These are phyloP conservation scores for Megalonaias nervosa DNA, from an alignment of 1,140 invertebrate genomes.

Conservation along the genomic window DNA sequence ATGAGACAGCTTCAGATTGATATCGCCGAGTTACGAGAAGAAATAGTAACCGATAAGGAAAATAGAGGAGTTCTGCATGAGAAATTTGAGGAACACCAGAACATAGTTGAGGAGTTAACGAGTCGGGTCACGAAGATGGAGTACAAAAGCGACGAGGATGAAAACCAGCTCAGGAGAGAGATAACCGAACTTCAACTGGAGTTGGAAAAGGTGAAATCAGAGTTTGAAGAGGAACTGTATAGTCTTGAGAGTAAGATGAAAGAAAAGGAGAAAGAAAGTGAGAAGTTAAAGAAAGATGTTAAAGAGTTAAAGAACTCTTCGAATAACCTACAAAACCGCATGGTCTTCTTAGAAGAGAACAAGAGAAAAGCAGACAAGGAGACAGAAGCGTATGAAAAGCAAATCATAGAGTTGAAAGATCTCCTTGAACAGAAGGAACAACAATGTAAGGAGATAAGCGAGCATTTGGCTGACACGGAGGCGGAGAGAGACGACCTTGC, in stretches of 20 bases:
- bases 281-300: constrained; percentile 3
- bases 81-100: constrained; percentile 28
- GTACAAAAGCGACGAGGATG: constrained; percentile 12
- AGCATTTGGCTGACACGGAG: constrained; percentile 27
- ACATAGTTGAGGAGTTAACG: constrained; percentile 25
- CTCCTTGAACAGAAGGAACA: constrained; percentile 23
- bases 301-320: background rate
- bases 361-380: constrained; percentile 19
- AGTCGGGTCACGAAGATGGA: constrained; percentile 17
- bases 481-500: constrained; percentile 31
- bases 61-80: constrained; percentile 11
- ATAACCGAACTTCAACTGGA: constrained; percentile 9
- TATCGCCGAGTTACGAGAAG: constrained; percentile 23
- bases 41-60: constrained; percentile 21
- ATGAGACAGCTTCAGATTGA: no score
- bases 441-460: constrained; percentile 16
- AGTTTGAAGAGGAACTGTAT: constrained; percentile 18
- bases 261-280: constrained; percentile 15
- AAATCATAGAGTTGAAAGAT: constrained; percentile 15
- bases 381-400: constrained; percentile 25
- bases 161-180: constrained; percentile 19
- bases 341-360: constrained; percentile 24
- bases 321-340: constrained; percentile 20
- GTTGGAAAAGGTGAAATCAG: constrained; percentile 10
- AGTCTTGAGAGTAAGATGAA: constrained; percentile 15